Evolutionary conservation across 2,888 invertebrate species (phyloP), one percentile per base, ranked within the genome.

Genomic region (Pterobdella sp.): DNA sequence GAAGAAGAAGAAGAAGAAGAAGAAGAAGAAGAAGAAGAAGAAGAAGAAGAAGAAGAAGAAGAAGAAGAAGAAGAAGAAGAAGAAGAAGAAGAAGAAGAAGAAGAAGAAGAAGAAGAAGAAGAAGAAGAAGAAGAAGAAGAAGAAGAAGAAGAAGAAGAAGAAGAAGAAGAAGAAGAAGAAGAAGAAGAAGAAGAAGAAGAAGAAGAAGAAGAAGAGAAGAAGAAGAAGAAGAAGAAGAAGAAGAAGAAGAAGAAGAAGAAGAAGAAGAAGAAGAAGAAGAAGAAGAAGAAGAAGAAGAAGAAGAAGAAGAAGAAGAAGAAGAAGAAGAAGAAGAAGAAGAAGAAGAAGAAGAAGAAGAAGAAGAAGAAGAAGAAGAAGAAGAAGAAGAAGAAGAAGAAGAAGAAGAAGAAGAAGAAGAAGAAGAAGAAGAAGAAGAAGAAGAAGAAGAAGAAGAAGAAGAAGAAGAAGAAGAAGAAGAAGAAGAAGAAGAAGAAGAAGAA

Each of bases 161-260:
- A 31, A 29, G 31, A 31, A 29, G 31, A n/a, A 29, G 31, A 29
- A 64, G 64, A 29, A 64, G 64, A 29, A 64, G 64, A 29, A 64
- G 64, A 64, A 64, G 64, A 64, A 64, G 64, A 64, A 64, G 64
- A 64, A 64, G n/a, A 64, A 64, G 64, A 64, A 42, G 42, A 42
- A 42, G 42, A 42, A 42, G 42, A 42, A 42, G 42, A 42, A 42
- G 18, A 42, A 42, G 18, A 69, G 52, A 56, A 69, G 69, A 29
- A 69, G 52, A 56, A 69, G 69, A 56, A 56, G 69, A 56, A 37
- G 37, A 56, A 69, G 69, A 29, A 69, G 52, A 56, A 69, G 69
- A 56, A 56, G 69, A 56, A 37, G 69, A 29, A 69, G 52, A 56
- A 69, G 69, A 56, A 56, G 69, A 56, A 37, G 37, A 56, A 69